Percentiles rank a stretch among this genome's conserved stretches.
phyloP scores from a whole-genome alignment of 2,797 vertebrate genomes.

The Cottoperca gobio region DNA sequence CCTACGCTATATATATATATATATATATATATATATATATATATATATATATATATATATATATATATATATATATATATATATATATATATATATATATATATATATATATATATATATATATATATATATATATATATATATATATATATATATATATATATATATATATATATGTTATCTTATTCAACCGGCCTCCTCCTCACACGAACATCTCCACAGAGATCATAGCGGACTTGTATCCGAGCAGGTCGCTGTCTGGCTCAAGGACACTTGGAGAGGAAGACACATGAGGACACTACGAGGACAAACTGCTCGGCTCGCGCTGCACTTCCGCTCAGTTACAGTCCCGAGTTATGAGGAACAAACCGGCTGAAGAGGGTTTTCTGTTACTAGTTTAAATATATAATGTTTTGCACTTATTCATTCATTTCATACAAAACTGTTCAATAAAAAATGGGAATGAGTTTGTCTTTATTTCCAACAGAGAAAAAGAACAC shows the following conservation, averaged over 20 bases:
- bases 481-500: not conserved
- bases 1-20: too few relatives aligned
- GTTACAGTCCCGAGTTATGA: not conserved
- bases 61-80: too few relatives aligned
- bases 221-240: not conserved
- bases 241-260: not conserved
- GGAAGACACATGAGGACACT: not conserved
- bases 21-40: too few relatives aligned
- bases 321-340: not conserved
- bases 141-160: too few relatives aligned
- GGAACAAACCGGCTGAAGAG: not conserved
- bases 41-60: too few relatives aligned
- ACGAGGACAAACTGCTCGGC: not conserved
- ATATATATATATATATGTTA: too few relatives aligned
- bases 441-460: not conserved
- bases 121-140: too few relatives aligned
- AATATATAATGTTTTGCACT: not conserved
- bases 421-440: not conserved
- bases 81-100: too few relatives aligned
- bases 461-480: not conserved
- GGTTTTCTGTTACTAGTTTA: not conserved
- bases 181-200: not conserved
- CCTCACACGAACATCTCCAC: not conserved
- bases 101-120: too few relatives aligned
- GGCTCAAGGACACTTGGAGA: conserved; percentile 27